phyloP scores from a whole-genome alignment of 1,140 invertebrate genomes.

The Philopotamus ludificatus region DNA sequence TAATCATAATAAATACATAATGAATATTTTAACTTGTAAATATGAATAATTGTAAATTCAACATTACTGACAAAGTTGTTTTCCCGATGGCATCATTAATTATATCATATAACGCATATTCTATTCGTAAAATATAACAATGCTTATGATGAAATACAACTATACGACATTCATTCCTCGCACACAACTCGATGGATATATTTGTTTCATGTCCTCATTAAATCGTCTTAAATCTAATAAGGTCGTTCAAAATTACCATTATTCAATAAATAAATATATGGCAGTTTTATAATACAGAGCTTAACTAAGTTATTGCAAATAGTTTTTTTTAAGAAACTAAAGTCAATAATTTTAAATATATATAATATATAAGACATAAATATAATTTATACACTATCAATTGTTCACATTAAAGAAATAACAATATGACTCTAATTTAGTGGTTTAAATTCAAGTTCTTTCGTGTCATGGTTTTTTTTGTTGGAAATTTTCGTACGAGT shows the following conservation, averaged over 20 bases:
- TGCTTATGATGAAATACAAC: too few species aligned
- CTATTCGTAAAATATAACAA: too few species aligned
- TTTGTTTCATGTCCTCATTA: background rate
- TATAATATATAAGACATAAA: background rate
- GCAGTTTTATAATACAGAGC: conserved; percentile 16
- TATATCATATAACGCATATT: background rate
- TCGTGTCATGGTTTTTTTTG: too few species aligned
- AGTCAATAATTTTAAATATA: background rate
- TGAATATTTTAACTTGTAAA: background rate
- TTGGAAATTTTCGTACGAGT: too few species aligned
- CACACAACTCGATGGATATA: background rate
- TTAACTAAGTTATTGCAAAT: background rate
- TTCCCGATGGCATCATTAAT: background rate
- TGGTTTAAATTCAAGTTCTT: too few species aligned
- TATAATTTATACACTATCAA: background rate
- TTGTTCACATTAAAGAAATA: too few species aligned
- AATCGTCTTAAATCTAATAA: background rate
- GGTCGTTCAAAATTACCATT: conserved; percentile 3
- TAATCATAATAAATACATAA: background rate
- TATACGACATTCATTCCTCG: background rate
- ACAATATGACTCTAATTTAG: too few species aligned
- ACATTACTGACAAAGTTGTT: background rate
- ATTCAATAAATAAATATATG: conserved; percentile 28
- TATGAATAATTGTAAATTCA: background rate
- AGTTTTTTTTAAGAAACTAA: background rate